A percentile compares a stretch with the other conserved stretches of the same genome.
phyloP scores from a whole-genome alignment of 1,140 invertebrate species.

The Cydia pomonella region DNA sequence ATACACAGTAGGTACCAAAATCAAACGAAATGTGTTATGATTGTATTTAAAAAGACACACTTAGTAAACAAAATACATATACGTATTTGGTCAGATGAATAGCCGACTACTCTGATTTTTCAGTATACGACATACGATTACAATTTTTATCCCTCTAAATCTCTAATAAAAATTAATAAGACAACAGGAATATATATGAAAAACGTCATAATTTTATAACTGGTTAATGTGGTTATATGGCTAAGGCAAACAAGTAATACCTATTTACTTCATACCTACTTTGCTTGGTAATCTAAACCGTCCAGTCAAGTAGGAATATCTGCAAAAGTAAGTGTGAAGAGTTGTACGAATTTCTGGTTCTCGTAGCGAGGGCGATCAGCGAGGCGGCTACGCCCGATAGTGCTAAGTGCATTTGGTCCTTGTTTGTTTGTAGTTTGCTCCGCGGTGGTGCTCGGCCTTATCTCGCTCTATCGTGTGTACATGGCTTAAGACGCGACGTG shows the following conservation, averaged over 20 bases:
- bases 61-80: no score
- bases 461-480: slow-evolving; percentile 41
- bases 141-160: no score
- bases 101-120: no score
- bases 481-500: slow-evolving; percentile 40
- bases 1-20: no score
- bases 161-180: no score
- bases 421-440: slow-evolving; percentile 30
- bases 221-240: no score
- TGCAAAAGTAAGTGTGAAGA: not conserved
- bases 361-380: not conserved
- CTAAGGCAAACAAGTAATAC: not conserved
- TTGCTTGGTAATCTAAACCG: not conserved
- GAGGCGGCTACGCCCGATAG: slow-evolving; percentile 12
- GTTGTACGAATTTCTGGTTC: slow-evolving; percentile 4
- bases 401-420: slow-evolving; percentile 27
- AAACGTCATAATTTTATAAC: no score
- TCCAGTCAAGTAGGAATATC: not conserved
- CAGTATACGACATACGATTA: no score
- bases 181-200: no score
- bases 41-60: no score
- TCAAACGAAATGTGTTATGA: no score
- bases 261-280: not conserved
- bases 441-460: slow-evolving; percentile 34
- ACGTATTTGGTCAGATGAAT: no score